Conservation (phyloP, 2,888 invertebrate genomes). For the Graphium colonna region DNA sequence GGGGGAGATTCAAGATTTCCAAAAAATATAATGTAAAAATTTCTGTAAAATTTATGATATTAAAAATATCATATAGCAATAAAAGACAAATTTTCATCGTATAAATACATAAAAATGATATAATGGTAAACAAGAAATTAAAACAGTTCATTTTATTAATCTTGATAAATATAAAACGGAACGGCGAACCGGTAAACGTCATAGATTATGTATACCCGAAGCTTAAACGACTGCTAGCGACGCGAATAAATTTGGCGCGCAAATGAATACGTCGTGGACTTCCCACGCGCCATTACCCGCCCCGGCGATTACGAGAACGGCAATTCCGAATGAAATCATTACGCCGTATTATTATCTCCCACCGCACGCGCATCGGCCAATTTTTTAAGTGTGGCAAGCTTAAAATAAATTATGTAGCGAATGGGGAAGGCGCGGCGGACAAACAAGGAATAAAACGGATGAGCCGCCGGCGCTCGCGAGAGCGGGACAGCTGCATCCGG, state of each 20-base stretch:
- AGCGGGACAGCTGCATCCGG: conserved; percentile 47
- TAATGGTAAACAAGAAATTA: no score
- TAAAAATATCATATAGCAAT: not conserved
- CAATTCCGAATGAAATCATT: conserved; percentile 75
- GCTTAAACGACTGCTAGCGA: conserved; percentile 53
- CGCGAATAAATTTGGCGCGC: conserved; percentile 60
- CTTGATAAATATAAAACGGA: conserved; percentile 41
- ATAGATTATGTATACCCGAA: conserved; percentile 63
- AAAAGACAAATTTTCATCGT: no score
- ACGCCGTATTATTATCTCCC: conserved; percentile 74
- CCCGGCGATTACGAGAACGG: conserved; percentile 54
- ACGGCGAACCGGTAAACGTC: conserved; percentile 37
- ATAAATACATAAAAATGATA: no score
- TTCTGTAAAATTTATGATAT: not conserved
- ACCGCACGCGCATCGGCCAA: conserved; percentile 62
- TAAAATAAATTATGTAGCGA: conserved; percentile 77
- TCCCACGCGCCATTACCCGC: conserved; percentile 65
- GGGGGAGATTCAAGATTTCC: no score
- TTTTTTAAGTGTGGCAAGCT: conserved; percentile 76
- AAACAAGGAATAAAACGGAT: conserved; percentile 73
- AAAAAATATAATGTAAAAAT: not conserved
- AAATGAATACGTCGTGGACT: conserved; percentile 58
- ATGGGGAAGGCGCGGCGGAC: conserved; percentile 63
- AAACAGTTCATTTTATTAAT: not conserved
- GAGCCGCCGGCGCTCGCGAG: conserved; percentile 49